These are phyloP conservation scores for Cephalotes varians DNA, from an alignment of 2,888 invertebrate genomes.

Conservation along the genomic window DNA sequence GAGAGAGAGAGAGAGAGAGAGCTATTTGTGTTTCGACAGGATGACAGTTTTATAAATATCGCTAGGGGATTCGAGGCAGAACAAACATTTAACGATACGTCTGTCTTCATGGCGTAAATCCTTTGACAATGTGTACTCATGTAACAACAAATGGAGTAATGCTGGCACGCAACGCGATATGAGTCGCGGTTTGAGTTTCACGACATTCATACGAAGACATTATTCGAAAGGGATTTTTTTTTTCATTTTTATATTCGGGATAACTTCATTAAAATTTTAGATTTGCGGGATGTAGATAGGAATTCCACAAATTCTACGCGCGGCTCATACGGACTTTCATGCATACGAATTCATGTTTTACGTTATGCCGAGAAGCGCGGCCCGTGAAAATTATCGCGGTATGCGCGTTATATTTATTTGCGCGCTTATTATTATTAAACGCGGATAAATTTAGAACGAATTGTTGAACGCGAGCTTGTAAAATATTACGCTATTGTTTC, in stretches of 20 bases:
- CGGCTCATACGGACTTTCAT: slow-evolving; percentile 4
- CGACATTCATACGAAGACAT: slow-evolving; percentile 8
- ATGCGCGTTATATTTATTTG: slow-evolving; percentile 23
- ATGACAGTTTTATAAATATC: slow-evolving; percentile 16
- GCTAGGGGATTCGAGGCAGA: background rate
- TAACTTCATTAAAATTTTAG: slow-evolving; percentile 46
- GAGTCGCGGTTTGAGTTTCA: background rate
- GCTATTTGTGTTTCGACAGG: background rate
- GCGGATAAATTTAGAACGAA: slow-evolving; percentile 16
- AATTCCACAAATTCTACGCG: slow-evolving; percentile 13
- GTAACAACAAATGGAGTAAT: slow-evolving; percentile 16
- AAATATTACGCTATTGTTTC: slow-evolving; percentile 21
- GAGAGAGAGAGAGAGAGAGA: background rate
- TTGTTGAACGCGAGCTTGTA: slow-evolving; percentile 6
- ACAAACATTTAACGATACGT: background rate
- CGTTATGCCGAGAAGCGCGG: background rate
- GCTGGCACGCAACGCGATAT: slow-evolving; percentile 17
- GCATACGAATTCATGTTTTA: background rate
- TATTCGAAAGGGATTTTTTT: background rate
- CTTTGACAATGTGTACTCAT: background rate
- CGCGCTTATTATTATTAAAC: slow-evolving; percentile 24
- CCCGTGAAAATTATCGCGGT: background rate
- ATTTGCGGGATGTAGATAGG: background rate
- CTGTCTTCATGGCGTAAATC: slow-evolving; percentile 7
- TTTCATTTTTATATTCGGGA: background rate